A percentile compares a stretch with the other conserved stretches of the same genome.
Conservation (phyloP, 2,797 vertebrate genomes). For the Rhabdophis nuchalis region DNA sequence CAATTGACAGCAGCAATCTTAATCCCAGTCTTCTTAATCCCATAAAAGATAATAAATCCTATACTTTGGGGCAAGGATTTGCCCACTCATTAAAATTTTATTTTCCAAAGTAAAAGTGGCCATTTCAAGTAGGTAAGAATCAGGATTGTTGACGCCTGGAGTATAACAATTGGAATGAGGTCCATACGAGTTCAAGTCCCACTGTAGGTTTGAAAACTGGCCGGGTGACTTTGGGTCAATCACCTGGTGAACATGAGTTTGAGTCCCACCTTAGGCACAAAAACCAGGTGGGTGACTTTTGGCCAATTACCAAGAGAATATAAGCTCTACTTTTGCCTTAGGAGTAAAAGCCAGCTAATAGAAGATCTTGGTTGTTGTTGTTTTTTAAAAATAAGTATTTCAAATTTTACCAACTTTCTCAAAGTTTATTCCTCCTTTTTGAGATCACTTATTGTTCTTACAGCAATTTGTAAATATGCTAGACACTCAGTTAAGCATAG, state of each 20-base stretch:
- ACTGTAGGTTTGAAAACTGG: too few species aligned
- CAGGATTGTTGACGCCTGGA: background rate
- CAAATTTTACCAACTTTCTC: background rate
- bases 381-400: background rate
- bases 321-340: background rate
- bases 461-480: background rate
- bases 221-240: background rate
- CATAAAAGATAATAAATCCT: background rate
- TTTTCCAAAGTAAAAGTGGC: background rate
- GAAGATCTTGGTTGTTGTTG: background rate
- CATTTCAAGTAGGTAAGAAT: background rate
- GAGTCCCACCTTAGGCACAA: too few species aligned
- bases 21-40: background rate
- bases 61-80: background rate
- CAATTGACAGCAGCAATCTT: background rate
- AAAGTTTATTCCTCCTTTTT: background rate
- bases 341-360: background rate
- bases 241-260: background rate
- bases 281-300: too few species aligned
- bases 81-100: background rate
- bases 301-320: background rate
- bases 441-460: background rate
- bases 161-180: background rate
- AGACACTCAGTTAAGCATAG: background rate
- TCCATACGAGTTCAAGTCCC: background rate